A percentile compares a stretch with the other conserved stretches of the same genome.
Evolutionary conservation across 1,140 invertebrate species (phyloP).

Genomic region (Polypedilum vanderplanki): DNA sequence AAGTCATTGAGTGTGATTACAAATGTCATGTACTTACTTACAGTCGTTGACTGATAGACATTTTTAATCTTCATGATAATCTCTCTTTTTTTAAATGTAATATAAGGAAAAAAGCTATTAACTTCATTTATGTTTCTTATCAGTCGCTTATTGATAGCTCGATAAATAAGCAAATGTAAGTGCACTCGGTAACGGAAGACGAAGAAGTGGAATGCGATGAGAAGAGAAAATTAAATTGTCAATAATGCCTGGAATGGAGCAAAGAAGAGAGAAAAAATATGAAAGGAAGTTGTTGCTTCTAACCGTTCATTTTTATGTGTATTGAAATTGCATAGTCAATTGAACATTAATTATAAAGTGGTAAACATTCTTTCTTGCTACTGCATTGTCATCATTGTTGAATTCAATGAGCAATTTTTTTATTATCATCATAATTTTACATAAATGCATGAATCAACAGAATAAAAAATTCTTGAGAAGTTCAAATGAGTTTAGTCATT

Average conservation of each 20-base stretch:
- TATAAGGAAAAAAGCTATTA: neutral
- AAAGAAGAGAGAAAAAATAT: too few relatives aligned
- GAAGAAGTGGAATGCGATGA: neutral
- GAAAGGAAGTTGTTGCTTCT: neutral
- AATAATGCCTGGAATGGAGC: neutral
- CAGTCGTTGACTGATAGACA: slow-evolving; percentile 8
- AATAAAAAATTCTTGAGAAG: too few relatives aligned
- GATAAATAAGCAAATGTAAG: too few relatives aligned
- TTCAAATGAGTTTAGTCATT: too few relatives aligned
- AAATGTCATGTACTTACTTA: too few relatives aligned
- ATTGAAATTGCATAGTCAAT: slow-evolving; percentile 4
- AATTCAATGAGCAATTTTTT: too few relatives aligned
- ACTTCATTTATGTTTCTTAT: neutral
- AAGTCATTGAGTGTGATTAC: too few relatives aligned
- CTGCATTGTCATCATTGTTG: too few relatives aligned
- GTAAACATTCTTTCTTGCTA: too few relatives aligned
- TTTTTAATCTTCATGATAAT: slow-evolving; percentile 14
- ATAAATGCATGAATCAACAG: too few relatives aligned
- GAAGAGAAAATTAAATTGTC: slow-evolving; percentile 12
- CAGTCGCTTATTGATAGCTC: neutral
- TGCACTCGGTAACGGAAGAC: too few relatives aligned
- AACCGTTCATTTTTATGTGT: neutral
- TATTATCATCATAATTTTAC: too few relatives aligned
- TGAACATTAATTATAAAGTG: neutral
- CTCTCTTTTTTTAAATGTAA: neutral